Evolutionary conservation across 2,888 invertebrate genomes (phyloP), one percentile per base, ranked within the genome.

Genomic region (Xestoiulus laeticollis): DNA sequence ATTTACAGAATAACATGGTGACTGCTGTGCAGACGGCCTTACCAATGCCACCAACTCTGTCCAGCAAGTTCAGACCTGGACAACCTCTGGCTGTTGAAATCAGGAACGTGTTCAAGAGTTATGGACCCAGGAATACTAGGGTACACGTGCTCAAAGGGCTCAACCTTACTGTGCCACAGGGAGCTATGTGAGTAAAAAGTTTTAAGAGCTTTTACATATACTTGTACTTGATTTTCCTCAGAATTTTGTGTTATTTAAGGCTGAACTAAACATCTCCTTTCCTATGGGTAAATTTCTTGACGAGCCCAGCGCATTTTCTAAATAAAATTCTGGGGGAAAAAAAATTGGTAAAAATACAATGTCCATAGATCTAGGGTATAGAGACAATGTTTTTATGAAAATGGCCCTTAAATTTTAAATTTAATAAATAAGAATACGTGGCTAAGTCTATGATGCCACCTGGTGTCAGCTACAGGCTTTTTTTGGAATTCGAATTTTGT

Each of bases 111-210:
- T 96, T 95, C 94, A 98, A 98, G 92, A 95, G 96, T 90, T 98
- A 97, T 92, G 98, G 98, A 89, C 95, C 95, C 90, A 96, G 96
- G 92, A 96, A 96, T 91, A 95, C 96, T 90, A 95, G 96, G 87
- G 96, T 96, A 92, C 96, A 96, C 90, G 97, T 98, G 85, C 94
- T 98, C 89, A 95, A 95, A 91, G 96, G 97, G 92, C 94, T 98
- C 89, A 96, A 96, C 93, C 97, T 98, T 96, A 97, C 97, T 88
- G 98, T 98, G 89, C 96, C 96, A 90, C 97, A 97, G 92, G 98
- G 98, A 91, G 96, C 97, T 89, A 98, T 98, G 98, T 98, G 93
- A 97, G 96, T 95, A 53, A 53, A 26, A 26, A 48, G 19, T 33
- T n/a, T 83, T 83, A 22, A 83, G 6, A 32, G 5, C 8, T 19